Percentiles rank a stretch among this genome's conserved stretches.
Evolutionary conservation across 2,888 invertebrate genomes (phyloP).

Genomic region (Dorcus hopei): DNA sequence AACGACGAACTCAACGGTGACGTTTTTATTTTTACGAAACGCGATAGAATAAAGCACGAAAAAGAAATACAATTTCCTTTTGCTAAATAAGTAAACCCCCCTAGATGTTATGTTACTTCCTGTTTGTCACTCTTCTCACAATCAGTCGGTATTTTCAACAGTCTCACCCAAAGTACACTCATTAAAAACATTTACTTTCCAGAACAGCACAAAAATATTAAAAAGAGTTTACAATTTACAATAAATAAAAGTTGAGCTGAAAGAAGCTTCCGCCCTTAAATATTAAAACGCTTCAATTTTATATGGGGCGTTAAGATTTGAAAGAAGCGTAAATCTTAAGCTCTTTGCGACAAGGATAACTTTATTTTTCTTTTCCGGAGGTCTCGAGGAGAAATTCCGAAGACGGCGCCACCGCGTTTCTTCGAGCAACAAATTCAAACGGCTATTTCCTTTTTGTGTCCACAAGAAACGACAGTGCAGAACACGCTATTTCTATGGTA

Average conservation of each 20-base stretch:
- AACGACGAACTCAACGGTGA: background rate
- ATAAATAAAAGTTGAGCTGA: background rate
- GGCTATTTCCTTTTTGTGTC: constrained; percentile 30
- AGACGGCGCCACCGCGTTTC: constrained; percentile 13
- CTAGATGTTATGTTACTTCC: no score
- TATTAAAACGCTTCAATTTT: background rate
- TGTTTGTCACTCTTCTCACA: no score
- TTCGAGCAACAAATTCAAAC: constrained; percentile 27
- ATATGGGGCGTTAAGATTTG: background rate
- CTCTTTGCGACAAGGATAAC: background rate
- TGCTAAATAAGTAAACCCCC: no score
- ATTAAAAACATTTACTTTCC: no score
- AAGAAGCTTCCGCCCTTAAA: background rate
- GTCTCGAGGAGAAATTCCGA: constrained; percentile 9
- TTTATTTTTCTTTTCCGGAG: constrained; percentile 16
- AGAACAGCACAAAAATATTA: no score
- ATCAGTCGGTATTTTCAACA: no score
- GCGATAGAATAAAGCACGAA: background rate
- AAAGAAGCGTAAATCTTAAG: background rate
- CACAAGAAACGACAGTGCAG: constrained; percentile 27
- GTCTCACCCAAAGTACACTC: no score
- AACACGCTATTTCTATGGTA: constrained; percentile 32
- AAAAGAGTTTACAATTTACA: background rate
- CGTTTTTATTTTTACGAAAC: background rate
- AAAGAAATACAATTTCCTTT: background rate